Conservation (phyloP, 1,140 invertebrate species). For the Panonychus citri region DNA sequence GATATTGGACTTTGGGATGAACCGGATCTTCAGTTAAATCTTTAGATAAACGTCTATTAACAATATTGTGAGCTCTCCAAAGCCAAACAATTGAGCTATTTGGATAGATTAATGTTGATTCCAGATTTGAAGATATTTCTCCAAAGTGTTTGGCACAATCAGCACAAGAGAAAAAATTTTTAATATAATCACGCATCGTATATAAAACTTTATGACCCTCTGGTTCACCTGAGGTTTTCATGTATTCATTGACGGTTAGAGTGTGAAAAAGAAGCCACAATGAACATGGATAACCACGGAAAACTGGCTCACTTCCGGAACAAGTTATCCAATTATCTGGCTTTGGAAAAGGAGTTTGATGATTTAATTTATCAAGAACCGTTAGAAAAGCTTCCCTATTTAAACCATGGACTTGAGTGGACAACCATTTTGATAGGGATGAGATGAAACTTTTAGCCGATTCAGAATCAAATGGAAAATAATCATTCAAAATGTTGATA, state of each 20-base stretch:
- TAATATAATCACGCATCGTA: conserved; percentile 68
- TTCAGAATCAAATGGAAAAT: conserved; percentile 13
- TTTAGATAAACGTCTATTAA: conserved; percentile 59
- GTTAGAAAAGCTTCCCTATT: neutral
- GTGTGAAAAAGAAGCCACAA: conserved; percentile 89
- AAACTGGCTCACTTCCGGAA: conserved; percentile 40
- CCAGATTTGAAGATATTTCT: conserved; percentile 34
- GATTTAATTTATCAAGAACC: neutral
- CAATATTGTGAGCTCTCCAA: conserved; percentile 81
- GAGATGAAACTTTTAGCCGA: conserved; percentile 9
- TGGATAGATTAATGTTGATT: conserved; percentile 37
- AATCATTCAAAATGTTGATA: neutral
- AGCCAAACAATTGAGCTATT: conserved; percentile 68
- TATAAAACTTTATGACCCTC: conserved; percentile 38
- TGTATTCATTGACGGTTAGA: conserved; percentile 51
- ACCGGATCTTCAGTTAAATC: conserved; percentile 71
- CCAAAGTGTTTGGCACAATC: conserved; percentile 69
- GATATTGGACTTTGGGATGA: conserved; percentile 74
- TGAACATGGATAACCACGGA: conserved; percentile 77
- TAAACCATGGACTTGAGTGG: neutral
- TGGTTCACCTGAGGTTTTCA: conserved; percentile 24
- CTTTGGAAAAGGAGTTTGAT: conserved; percentile 17
- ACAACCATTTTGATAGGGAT: conserved; percentile 6
- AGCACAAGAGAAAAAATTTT: conserved; percentile 76
- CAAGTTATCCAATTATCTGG: conserved; percentile 53